phyloP scores from a whole-genome alignment of 2,113 vertebrate species.

The Anas platyrhynchos region DNA sequence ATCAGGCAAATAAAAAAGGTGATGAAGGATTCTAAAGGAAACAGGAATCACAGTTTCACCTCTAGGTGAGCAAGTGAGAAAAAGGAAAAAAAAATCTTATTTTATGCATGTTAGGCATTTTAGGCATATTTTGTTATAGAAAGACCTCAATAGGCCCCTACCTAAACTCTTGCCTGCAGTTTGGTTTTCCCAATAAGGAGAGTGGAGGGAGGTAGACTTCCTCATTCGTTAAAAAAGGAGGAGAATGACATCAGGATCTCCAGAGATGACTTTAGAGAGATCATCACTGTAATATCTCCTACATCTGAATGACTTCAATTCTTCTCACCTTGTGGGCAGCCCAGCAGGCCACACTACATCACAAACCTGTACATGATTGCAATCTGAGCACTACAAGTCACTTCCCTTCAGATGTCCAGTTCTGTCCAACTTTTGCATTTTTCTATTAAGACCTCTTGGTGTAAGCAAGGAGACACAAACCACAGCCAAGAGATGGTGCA shows the following conservation, averaged over 20 bases:
- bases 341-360: not conserved
- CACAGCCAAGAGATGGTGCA: not conserved
- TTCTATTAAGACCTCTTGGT: not conserved
- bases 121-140: not conserved
- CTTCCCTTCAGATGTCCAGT: not conserved
- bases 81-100: not conserved
- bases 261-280: not conserved
- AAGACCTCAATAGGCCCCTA: fast-evolving
- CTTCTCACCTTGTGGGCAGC: not conserved
- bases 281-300: not conserved
- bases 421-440: not conserved
- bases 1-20: not conserved
- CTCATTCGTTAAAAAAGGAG: not conserved
- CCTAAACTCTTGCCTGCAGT: not conserved
- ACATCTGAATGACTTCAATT: not conserved
- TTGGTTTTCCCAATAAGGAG: not conserved
- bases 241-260: not conserved
- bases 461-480: not conserved
- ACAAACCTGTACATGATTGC: not conserved
- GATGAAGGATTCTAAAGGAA: not conserved
- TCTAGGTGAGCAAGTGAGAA: not conserved
- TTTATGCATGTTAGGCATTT: not conserved
- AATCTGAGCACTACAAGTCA: not conserved
- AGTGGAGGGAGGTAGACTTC: not conserved
- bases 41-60: not conserved